A percentile compares a stretch with the other conserved stretches of the same genome.
Evolutionary conservation across 2,113 vertebrate species (phyloP).

Genomic region (Zonotrichia leucophrys): DNA sequence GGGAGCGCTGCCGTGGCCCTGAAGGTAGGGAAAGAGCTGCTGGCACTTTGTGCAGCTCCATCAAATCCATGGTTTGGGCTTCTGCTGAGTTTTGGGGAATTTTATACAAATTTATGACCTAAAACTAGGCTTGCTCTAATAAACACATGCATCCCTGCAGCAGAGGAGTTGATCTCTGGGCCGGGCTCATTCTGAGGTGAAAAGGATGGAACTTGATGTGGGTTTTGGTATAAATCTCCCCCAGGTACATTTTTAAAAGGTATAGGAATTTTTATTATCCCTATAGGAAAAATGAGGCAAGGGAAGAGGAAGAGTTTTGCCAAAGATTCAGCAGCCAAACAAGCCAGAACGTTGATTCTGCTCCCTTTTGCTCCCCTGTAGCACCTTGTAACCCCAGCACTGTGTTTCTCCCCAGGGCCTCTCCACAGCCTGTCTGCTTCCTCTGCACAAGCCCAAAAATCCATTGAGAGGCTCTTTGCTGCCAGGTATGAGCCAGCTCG

Average conservation of each 20-base stretch:
- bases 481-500: slow-evolving; percentile 74
- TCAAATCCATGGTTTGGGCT: fast-evolving
- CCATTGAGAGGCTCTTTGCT: slow-evolving; percentile 85
- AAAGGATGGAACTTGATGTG: background rate
- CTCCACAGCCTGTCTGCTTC: slow-evolving; percentile 79
- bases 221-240: background rate
- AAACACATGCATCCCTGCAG: too few relatives aligned
- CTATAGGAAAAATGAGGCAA: background rate
- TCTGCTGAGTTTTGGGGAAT: background rate
- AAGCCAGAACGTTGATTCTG: fast-evolving
- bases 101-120: background rate
- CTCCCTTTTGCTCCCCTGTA: background rate
- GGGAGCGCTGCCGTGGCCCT: slow-evolving; percentile 72
- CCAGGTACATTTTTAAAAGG: background rate
- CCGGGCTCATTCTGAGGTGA: background rate
- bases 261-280: background rate
- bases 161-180: background rate
- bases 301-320: background rate
- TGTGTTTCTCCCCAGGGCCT: slow-evolving; percentile 71
- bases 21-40: slow-evolving; percentile 71
- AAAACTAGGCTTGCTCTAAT: background rate
- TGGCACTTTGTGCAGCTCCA: too few relatives aligned
- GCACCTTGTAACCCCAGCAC: background rate
- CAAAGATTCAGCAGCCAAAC: background rate
- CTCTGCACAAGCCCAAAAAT: slow-evolving; percentile 81